Evolutionary conservation across 2,888 invertebrate species (phyloP).

Genomic region (Drosophila parthenogenetica): DNA sequence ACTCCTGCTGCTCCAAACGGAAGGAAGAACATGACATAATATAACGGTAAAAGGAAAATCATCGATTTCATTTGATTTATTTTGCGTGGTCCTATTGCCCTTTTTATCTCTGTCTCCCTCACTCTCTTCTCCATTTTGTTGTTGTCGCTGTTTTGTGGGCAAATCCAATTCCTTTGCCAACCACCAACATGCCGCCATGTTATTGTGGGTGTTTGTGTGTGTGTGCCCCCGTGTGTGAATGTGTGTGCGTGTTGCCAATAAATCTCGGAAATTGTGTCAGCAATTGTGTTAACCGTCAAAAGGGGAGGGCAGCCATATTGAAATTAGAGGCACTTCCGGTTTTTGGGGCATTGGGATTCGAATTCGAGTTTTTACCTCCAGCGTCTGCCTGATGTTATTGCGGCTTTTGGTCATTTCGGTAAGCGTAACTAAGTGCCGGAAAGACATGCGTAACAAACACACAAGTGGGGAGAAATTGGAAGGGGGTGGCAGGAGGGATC

Average conservation of each 20-base stretch:
- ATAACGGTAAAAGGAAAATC: slow-evolving; percentile 80
- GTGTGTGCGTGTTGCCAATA: slow-evolving; percentile 59
- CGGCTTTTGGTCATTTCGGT: slow-evolving; percentile 65
- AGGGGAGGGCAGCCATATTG: slow-evolving; percentile 70
- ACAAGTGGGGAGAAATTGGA: slow-evolving; percentile 3
- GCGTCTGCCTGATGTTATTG: slow-evolving; percentile 7
- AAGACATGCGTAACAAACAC: slow-evolving; percentile 68
- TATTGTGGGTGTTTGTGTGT: slow-evolving; percentile 42
- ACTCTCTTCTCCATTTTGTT: neutral
- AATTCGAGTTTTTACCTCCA: neutral
- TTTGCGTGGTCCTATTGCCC: slow-evolving; percentile 42
- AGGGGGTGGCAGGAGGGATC: neutral
- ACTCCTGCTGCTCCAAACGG: slow-evolving; percentile 22
- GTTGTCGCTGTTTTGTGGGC: slow-evolving; percentile 2
- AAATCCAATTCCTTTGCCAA: slow-evolving; percentile 50
- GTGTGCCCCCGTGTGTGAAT: slow-evolving; percentile 18
- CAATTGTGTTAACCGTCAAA: slow-evolving; percentile 70
- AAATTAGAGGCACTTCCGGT: slow-evolving; percentile 78
- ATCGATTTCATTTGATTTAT: slow-evolving; percentile 80
- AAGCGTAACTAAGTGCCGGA: slow-evolving; percentile 74
- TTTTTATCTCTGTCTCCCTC: slow-evolving; percentile 13
- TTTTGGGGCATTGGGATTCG: slow-evolving; percentile 43
- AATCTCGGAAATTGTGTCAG: slow-evolving; percentile 80
- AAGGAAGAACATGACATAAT: slow-evolving; percentile 77
- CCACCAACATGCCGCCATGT: slow-evolving; percentile 53